Base-by-base conservation (phyloP, 2,113 vertebrate species). In the Enhydra lutris region DNA sequence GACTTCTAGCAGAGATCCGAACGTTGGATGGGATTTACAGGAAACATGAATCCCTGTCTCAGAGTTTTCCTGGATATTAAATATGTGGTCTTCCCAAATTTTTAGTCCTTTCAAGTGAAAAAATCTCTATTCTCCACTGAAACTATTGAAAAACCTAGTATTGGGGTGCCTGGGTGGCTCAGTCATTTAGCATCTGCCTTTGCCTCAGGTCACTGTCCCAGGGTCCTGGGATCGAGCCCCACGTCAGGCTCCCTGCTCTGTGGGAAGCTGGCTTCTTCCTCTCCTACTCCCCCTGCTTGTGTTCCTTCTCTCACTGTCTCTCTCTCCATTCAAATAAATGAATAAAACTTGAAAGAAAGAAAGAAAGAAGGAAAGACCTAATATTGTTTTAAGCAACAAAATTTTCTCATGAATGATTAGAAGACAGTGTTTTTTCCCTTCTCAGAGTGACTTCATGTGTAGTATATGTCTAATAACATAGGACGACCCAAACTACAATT, bases 221-320 rank as follows among this genome's bases (percentile, higher is more conserved):
- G 59, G 23, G 23, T 61, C 24, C 59, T 61, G 24, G 23, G 59
- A 61, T 26, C 24, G 0, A 26, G 59, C 3, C 59, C 59, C 23
- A 12, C 9, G 4, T 61, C 10, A 26, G 59, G 59, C 59, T 61
- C 24, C 24, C 24, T 61, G 59, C 3, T 26, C 23, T 0, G 3
- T 1, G 3, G 23, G 23, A 61, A 61, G 59, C 23, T 23, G 4
- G 21, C 23, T 61, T 61, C 57, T 59, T 7, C 57, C 21, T 59
- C 57, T 59, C 8, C 23, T 61, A 26, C 59, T 61, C 23, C 23
- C 9, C 9, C 59, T 61, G 23, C 59, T 59, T 61, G 59, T 26
- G 59, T 61, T 61, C 59, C 59, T 23, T 55, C 52, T 55, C 52
- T 55, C 52, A 55, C 57, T 59, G 20, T 23, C 21, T 24, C 20